phyloP scores from a whole-genome alignment of 2,888 invertebrate genomes.

The Melieria omissa region DNA sequence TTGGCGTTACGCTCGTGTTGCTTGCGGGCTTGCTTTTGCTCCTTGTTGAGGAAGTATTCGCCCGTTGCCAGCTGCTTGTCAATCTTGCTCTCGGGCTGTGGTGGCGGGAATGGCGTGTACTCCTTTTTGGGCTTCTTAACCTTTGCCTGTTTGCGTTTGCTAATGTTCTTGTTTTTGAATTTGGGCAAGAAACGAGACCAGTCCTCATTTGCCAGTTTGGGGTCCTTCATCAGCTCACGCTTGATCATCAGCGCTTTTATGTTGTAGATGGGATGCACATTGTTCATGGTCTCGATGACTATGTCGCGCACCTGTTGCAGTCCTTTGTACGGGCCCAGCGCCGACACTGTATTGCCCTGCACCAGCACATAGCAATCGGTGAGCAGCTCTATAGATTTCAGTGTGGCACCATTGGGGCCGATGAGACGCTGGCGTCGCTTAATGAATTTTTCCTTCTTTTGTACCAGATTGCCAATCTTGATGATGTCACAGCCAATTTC shows the following conservation, averaged over 20 bases:
- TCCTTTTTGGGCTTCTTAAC: conserved; percentile 89
- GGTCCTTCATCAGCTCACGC: conserved; percentile 92
- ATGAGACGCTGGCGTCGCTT: conserved; percentile 94
- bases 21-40: conserved; percentile 78
- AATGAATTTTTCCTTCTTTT: conserved; percentile 93
- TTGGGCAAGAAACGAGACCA: conserved; percentile 98
- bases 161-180: conserved; percentile 89
- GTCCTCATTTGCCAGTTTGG: conserved; percentile 88
- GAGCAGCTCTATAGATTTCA: conserved; percentile 95
- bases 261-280: conserved; percentile 98
- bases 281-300: conserved; percentile 97
- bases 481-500: conserved; percentile 95
- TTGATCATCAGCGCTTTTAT: conserved; percentile 98
- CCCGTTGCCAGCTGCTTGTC: conserved; percentile 94
- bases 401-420: conserved; percentile 97
- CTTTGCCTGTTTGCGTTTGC: conserved; percentile 87
- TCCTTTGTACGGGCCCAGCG: conserved; percentile 95
- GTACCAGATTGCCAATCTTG: conserved; percentile 90
- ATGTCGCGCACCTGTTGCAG: conserved; percentile 87
- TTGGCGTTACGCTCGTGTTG: conserved; percentile 82
- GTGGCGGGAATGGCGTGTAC: conserved; percentile 98
- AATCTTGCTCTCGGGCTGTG: conserved; percentile 91
- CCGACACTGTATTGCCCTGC: conserved; percentile 97
- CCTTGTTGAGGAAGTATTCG: conserved; percentile 94
- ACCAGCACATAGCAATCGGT: conserved; percentile 97